Base-by-base conservation (phyloP, 2,888 invertebrate genomes). In the Corythucha ciliata region DNA sequence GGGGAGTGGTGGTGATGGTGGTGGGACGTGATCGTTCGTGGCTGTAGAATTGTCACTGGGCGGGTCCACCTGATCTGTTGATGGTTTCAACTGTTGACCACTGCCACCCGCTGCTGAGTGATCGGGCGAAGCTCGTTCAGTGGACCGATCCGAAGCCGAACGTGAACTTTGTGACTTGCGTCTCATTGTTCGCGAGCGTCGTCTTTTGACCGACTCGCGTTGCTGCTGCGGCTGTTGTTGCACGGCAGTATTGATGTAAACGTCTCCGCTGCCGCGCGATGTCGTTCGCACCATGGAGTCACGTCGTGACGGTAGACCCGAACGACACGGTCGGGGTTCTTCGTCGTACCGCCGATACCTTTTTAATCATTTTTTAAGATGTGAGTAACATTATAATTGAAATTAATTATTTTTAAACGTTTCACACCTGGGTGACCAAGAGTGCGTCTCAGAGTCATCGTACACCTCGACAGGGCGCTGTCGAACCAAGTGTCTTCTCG, bases 401-500 rank as follows among this genome's bases (percentile, higher is more conserved):
- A 29, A 29, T 29, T 12, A 8, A 10, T 29, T 12, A 29, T 14
- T 14, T 36, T 24, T 34, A 36, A 25, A 37, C 36, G 24, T 22
- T 26, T 54, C 51, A 32, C 54, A 54, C 47, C 57, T 53, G 12
- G 59, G 59, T 45, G 57, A 57, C 50, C 57, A 59, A 3, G 57
- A 59, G 36, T 59, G 58, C 1, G 58, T 41, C 22, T 59, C 67
- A 48, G 75, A 75, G 48, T 80, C 75, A 34, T 80, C 77, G 33
- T 33, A 16, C 8, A 47, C 24, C 59, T 84, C 83, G 57, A 81
- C 79, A 27, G 82, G 80, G 58, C 81, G 78, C 64, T 89, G 89
- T 6, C 88, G 70, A 7, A 80, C 74, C 36, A 89, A 72, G n/a
- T n/a, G n/a, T n/a, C n/a, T n/a, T 41, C 83, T 78, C 36, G 82